These are phyloP conservation scores for Diarsia brunnea DNA, from an alignment of 2,888 invertebrate species.

Conservation along the genomic window DNA sequence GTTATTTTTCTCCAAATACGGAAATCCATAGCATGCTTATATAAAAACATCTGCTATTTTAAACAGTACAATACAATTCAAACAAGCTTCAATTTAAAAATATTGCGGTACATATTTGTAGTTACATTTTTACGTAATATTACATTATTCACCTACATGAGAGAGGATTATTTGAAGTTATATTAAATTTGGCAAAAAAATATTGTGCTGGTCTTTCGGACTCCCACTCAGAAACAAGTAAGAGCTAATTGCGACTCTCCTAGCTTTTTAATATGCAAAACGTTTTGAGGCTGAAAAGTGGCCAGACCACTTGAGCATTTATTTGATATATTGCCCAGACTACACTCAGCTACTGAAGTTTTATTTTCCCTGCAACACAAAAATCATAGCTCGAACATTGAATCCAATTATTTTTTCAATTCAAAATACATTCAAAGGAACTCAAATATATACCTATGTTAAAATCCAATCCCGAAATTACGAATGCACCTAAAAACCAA, in stretches of 20 bases:
- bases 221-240: constrained; percentile 30
- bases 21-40: no score
- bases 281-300: constrained; percentile 25
- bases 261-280: constrained; percentile 41
- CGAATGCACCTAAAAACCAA: constrained; percentile 30
- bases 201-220: not conserved
- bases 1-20: no score
- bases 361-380: not conserved
- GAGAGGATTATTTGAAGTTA: not conserved
- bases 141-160: not conserved
- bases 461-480: constrained; percentile 29
- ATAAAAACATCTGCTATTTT: no score
- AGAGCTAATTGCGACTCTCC: constrained; percentile 36
- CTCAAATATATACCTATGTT: not conserved
- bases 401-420: constrained; percentile 4
- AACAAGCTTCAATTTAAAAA: not conserved
- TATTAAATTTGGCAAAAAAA: not conserved
- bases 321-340: constrained; percentile 21
- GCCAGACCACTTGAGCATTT: constrained; percentile 22
- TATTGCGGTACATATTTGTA: not conserved
- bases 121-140: not conserved
- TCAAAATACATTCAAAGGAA: not conserved
- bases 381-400: not conserved
- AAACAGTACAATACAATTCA: no score
- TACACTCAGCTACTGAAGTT: not conserved